Conservation (phyloP, 2,888 invertebrate genomes). For the Diabrotica balteata region DNA sequence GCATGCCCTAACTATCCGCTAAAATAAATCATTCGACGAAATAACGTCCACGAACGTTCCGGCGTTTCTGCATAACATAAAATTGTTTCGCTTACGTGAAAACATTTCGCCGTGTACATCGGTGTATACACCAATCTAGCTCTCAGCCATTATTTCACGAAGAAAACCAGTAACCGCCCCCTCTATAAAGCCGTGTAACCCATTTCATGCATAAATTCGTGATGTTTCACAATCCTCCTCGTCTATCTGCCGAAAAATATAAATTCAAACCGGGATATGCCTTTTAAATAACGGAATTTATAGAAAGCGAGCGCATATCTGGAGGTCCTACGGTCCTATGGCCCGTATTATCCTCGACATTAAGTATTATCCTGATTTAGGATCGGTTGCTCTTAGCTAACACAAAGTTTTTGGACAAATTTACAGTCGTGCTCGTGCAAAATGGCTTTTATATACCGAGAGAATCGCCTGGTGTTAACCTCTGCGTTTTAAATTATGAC, state of each 20-base stretch:
- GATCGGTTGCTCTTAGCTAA: slow-evolving; percentile 40
- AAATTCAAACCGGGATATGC: slow-evolving; percentile 33
- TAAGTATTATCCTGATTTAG: slow-evolving; percentile 56
- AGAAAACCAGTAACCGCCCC: slow-evolving; percentile 9
- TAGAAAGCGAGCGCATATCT: slow-evolving; percentile 32
- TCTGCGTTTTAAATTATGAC: slow-evolving; percentile 25
- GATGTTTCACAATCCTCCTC: slow-evolving; percentile 26
- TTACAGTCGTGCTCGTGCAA: slow-evolving; percentile 52
- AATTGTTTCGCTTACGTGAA: slow-evolving; percentile 9
- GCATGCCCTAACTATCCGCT: too few relatives aligned
- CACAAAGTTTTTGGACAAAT: slow-evolving; percentile 53
- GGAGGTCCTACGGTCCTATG: slow-evolving; percentile 33
- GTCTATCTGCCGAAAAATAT: slow-evolving; percentile 34
- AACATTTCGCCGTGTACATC: slow-evolving; percentile 5
- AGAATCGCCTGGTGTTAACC: slow-evolving; percentile 25
- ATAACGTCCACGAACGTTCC: too few relatives aligned
- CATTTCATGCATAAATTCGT: slow-evolving; percentile 30
- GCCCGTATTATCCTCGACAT: slow-evolving; percentile 48
- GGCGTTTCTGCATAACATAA: slow-evolving; percentile 3
- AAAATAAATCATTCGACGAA: too few relatives aligned
- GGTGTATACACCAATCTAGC: slow-evolving; percentile 11
- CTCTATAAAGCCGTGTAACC: slow-evolving; percentile 11
- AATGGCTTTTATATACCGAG: slow-evolving; percentile 35
- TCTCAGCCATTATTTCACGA: slow-evolving; percentile 10
- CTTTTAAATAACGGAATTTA: slow-evolving; percentile 38